Percentiles rank a stretch among this genome's conserved stretches.
Evolutionary conservation across 2,888 invertebrate genomes (phyloP).

Genomic region (Bombylius discolor): DNA sequence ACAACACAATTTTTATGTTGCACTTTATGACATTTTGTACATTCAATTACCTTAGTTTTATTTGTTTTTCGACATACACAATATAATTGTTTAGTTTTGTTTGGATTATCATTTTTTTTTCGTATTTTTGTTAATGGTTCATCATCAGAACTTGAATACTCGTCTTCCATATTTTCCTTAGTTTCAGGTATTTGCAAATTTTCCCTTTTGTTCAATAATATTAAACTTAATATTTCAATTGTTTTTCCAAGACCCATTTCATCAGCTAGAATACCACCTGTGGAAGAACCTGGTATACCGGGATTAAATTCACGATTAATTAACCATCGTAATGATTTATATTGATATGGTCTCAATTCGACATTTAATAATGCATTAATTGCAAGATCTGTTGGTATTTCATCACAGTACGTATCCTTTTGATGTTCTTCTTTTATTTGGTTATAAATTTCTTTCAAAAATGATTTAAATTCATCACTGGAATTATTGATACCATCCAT

Average conservation of each 20-base stretch:
- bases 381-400: slow-evolving; percentile 20
- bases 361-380: slow-evolving; percentile 36
- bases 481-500: too few species aligned
- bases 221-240: slow-evolving; percentile 55
- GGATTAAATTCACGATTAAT: slow-evolving; percentile 40
- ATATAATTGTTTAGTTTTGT: slow-evolving; percentile 10
- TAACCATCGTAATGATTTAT: slow-evolving; percentile 56
- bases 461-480: too few species aligned
- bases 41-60: slow-evolving; percentile 34
- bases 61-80: slow-evolving; percentile 33
- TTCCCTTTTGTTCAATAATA: slow-evolving; percentile 41
- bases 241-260: slow-evolving; percentile 77
- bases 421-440: slow-evolving; percentile 15
- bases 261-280: slow-evolving; percentile 63
- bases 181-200: background rate
- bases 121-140: slow-evolving; percentile 4
- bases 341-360: slow-evolving; percentile 49
- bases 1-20: slow-evolving; percentile 55
- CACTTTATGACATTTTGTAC: slow-evolving; percentile 42
- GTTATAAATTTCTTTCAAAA: too few species aligned
- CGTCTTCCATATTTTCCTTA: background rate
- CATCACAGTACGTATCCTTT: slow-evolving; percentile 12
- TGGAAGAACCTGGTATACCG: slow-evolving; percentile 25
- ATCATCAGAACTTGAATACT: background rate
- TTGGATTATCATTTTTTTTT: background rate